Base-by-base conservation (phyloP, 2,113 vertebrate species). In the Hippolais icterina region DNA sequence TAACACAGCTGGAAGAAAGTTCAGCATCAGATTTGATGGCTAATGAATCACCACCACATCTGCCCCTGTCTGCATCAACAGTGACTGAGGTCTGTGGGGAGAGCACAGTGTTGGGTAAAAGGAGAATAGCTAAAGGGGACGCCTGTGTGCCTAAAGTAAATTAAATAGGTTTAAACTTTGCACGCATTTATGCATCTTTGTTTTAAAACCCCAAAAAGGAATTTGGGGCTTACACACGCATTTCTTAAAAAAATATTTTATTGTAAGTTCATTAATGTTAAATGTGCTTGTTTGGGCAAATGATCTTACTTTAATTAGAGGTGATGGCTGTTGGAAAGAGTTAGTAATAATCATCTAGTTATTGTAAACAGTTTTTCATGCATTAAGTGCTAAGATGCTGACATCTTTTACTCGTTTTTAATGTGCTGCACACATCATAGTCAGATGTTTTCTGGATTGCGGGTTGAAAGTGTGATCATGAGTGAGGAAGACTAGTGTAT, bases 81-180 rank as follows among this genome's bases (percentile, higher is more conserved):
- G 13, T 0, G 0, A 15, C 0, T 19, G n/a, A 68, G 41, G 31
- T 29, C 17, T 61, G 2, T 12, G 46, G 28, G 82, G 87, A 68
- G 28, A 66, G 23, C 29, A 16, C 7, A 46, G 37, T 2, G 2
- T 0, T 6, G 3, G 5, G 7, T 10, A 11, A 64, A 24, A 47
- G 5, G 37, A 39, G 37, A 39, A 39, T 10, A 65, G 16, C 3
- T 56, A 18, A 39, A 46, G 47, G 8, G 53, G 33, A 21, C 0
- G 1, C 2, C 24, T 68, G 12, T 16, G 35, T 4, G 8, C 14
- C 19, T 80, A 5, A 80, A 87, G 29, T 42, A 18, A 59, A 54
- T 9, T 1, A 50, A 88, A 49, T 5, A 1, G 2, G 3, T 27
- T 86, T 44, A 17, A 88, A 52, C 4, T 59, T 80, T 12, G 19